Conservation (phyloP, 2,113 vertebrate genomes). For the Ptyas mucosa region DNA sequence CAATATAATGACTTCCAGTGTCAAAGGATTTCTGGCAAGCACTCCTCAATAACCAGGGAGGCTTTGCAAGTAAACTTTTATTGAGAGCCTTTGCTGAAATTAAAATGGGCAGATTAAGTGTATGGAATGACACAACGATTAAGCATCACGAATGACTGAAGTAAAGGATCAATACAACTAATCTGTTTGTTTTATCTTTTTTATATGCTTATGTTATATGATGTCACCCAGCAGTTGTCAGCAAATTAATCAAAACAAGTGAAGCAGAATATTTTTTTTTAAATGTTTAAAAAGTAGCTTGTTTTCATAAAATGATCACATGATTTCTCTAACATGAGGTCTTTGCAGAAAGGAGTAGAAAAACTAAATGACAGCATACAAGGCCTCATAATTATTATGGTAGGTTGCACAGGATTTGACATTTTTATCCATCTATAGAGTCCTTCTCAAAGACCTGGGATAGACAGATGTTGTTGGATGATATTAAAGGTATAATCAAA, state of each 20-base stretch:
- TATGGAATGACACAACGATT: not conserved
- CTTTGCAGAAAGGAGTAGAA: not conserved
- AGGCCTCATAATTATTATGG: not conserved
- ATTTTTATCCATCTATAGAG: not conserved
- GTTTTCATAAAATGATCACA: not conserved
- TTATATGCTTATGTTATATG: not conserved
- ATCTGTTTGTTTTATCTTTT: not conserved
- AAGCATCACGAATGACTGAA: not conserved
- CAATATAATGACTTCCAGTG: not conserved
- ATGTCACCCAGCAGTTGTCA: not conserved
- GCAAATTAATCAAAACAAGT: conserved; percentile 19
- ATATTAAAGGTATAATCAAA: not conserved
- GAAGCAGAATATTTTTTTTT: not conserved
- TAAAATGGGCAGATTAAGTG: conserved; percentile 1
- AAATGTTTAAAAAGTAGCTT: not conserved
- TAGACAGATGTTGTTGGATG: not conserved
- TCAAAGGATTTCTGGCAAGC: not conserved
- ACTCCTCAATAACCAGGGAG: not conserved
- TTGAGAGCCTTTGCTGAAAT: not conserved
- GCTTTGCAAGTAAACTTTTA: not conserved
- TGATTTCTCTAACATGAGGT: not conserved
- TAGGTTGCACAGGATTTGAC: not conserved
- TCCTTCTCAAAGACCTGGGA: not conserved
- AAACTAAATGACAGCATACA: not conserved
- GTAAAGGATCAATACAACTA: conserved; percentile 9